These are phyloP conservation scores for Onychomys torridus DNA, from an alignment of 2,797 vertebrate genomes.

Conservation along the genomic window DNA sequence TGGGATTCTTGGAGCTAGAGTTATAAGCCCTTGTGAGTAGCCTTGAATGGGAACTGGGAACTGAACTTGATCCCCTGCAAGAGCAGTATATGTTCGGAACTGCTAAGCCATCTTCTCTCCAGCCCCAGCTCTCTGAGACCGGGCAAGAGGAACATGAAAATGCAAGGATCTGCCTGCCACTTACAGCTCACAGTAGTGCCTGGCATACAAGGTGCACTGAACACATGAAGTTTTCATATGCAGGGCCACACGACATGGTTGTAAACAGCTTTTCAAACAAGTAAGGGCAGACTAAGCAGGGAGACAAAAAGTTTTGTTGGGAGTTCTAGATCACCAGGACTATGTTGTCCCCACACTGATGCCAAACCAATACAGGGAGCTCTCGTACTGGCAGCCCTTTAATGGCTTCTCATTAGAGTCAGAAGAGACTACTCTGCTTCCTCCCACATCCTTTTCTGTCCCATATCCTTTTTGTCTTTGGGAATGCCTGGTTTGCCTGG, in stretches of 20 bases:
- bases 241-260: accelerated
- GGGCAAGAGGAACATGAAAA: too few species aligned
- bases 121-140: background rate
- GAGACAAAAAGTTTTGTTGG: background rate
- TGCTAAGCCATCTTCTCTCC: background rate
- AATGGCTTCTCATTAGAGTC: background rate
- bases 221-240: accelerated
- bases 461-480: background rate
- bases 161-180: background rate
- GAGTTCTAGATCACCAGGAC: background rate
- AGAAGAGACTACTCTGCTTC: background rate
- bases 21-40: background rate
- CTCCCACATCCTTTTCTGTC: background rate
- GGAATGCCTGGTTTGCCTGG: background rate
- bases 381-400: background rate
- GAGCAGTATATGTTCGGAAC: too few species aligned
- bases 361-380: background rate
- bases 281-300: background rate
- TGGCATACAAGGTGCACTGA: accelerated
- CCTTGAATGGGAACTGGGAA: background rate
- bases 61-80: background rate
- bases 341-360: too few species aligned
- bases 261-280: accelerated
- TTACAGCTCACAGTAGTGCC: accelerated
- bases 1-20: background rate